A percentile compares a stretch with the other conserved stretches of the same genome.
Conservation (phyloP, 1,140 invertebrate genomes). For the Drosophila repletoides region DNA sequence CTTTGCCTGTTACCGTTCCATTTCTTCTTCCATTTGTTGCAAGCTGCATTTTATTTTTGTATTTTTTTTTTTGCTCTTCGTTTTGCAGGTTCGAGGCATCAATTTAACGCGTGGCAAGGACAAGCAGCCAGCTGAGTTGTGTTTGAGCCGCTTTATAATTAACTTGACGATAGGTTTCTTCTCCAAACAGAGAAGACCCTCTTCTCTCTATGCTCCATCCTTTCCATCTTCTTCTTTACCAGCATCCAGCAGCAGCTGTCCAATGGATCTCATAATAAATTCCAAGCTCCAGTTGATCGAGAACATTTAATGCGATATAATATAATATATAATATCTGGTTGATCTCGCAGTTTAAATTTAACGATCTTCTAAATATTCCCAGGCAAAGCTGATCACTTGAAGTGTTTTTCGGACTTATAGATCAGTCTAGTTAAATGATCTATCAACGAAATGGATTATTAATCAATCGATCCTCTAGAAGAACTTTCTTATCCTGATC, state of each 20-base stretch:
- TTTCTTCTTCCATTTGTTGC: too few relatives aligned
- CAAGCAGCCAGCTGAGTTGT: constrained; percentile 9
- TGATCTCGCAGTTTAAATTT: too few relatives aligned
- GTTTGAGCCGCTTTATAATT: constrained; percentile 37
- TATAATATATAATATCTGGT: too few relatives aligned
- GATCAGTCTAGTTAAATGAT: too few relatives aligned
- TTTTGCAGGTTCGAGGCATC: not conserved
- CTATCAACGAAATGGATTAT: too few relatives aligned
- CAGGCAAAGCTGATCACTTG: not conserved
- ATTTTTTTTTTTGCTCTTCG: not conserved
- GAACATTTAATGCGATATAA: too few relatives aligned
- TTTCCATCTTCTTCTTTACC: not conserved
- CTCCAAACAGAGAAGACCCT: too few relatives aligned
- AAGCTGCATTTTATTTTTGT: constrained; percentile 23
- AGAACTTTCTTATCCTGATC: too few relatives aligned
- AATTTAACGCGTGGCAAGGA: constrained; percentile 35
- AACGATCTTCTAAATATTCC: too few relatives aligned
- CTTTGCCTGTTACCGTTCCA: constrained; percentile 2
- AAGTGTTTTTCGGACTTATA: not conserved
- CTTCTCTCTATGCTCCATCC: constrained; percentile 4
- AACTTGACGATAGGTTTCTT: constrained; percentile 22
- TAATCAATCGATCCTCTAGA: too few relatives aligned
- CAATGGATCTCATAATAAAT: not conserved
- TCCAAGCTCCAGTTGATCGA: too few relatives aligned
- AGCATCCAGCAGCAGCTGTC: constrained; percentile 33